Evolutionary conservation across 2,888 invertebrate genomes (phyloP).

Genomic region (Oasisia sp.): DNA sequence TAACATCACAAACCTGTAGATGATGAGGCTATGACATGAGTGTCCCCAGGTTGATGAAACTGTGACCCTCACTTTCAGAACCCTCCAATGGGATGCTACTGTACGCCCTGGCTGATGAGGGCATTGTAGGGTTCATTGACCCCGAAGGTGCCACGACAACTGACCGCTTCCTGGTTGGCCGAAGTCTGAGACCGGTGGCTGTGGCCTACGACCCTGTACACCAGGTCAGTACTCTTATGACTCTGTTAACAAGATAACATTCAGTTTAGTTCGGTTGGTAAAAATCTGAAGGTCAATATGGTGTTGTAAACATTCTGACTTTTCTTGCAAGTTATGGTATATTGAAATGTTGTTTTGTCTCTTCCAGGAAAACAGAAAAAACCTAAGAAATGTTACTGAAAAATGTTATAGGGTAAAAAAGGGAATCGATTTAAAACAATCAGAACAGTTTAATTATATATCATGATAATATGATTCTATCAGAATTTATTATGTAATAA

Average conservation of each 20-base stretch:
- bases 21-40: no score
- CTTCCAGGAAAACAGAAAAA: no score
- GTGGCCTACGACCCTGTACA: slow-evolving; percentile 38
- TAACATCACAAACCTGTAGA: no score
- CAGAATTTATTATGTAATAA: not conserved
- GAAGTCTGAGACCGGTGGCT: slow-evolving; percentile 38
- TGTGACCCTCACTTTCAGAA: not conserved
- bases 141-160: slow-evolving; percentile 39
- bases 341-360: no score
- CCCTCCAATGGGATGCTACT: slow-evolving; percentile 50
- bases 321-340: not conserved
- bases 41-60: not conserved
- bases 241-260: not conserved
- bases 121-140: slow-evolving; percentile 55
- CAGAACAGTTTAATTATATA: no score
- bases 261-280: not conserved
- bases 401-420: no score
- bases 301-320: not conserved
- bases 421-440: no score
- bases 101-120: slow-evolving; percentile 51
- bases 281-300: not conserved
- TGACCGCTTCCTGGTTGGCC: slow-evolving; percentile 36
- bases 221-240: slow-evolving; percentile 29
- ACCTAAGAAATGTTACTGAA: no score
- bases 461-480: no score